Percentiles rank a stretch among this genome's conserved stretches.
phyloP scores from a whole-genome alignment of 2,888 invertebrate genomes.

The Drosophila hamatofila region DNA sequence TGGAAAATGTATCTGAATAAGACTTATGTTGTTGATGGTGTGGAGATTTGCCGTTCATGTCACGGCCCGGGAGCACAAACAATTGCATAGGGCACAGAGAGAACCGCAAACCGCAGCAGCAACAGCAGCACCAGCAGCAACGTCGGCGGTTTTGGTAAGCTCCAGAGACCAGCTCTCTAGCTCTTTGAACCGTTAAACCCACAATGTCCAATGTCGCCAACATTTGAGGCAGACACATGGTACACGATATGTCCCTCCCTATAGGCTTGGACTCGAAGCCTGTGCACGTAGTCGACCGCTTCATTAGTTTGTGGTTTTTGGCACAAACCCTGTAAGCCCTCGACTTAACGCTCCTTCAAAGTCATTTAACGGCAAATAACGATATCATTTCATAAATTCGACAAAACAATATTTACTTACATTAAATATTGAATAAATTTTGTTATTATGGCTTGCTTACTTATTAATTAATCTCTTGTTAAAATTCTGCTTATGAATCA shows the following conservation, averaged over 20 bases:
- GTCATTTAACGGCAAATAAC: neutral
- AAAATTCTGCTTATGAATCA: neutral
- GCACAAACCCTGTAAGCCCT: conserved; percentile 28
- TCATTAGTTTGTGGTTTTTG: conserved; percentile 76
- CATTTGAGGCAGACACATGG: conserved; percentile 40
- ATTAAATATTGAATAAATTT: neutral
- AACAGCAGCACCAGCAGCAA: conserved; percentile 36
- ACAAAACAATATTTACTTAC: neutral
- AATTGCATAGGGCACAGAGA: conserved; percentile 75
- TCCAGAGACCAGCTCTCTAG: conserved; percentile 60
- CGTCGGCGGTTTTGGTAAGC: conserved; percentile 69
- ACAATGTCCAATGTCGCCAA: conserved; percentile 51
- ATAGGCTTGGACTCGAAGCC: conserved; percentile 12
- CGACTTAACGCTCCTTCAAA: conserved; percentile 26
- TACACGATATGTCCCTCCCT: conserved; percentile 21
- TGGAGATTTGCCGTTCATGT: conserved; percentile 30
- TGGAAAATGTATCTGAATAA: conserved; percentile 60
- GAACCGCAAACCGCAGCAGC: conserved; percentile 75
- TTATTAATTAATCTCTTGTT: neutral
- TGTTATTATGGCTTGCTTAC: neutral
- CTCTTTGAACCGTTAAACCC: conserved; percentile 69
- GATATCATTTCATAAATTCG: conserved; percentile 4
- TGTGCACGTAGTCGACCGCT: conserved; percentile 40
- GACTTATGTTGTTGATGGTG: conserved; percentile 22
- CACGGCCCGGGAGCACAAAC: conserved; percentile 63